phyloP scores from a whole-genome alignment of 2,888 invertebrate species.

The Plebejus anna region DNA sequence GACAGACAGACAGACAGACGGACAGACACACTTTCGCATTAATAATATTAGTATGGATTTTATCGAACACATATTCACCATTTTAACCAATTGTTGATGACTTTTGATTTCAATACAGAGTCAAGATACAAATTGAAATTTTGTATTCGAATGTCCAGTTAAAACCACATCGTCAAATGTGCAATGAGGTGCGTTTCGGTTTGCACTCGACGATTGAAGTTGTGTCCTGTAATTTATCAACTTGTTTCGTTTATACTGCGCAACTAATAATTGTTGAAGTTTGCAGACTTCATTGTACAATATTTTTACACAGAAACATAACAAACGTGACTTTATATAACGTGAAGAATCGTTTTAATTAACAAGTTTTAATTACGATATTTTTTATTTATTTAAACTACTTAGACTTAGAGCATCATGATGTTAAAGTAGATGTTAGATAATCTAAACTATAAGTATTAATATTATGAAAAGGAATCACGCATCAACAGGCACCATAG shows the following conservation, averaged over 20 bases:
- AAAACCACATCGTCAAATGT: background rate
- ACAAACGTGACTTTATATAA: constrained; percentile 31
- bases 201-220: constrained; percentile 51
- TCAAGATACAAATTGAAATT: background rate
- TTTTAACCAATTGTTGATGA: background rate
- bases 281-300: constrained; percentile 33
- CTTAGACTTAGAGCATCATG: too few species aligned
- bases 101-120: background rate
- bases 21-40: too few species aligned
- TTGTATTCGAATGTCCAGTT: background rate
- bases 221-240: constrained; percentile 62
- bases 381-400: too few species aligned
- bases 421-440: too few species aligned
- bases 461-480: too few species aligned
- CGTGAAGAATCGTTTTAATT: constrained; percentile 1
- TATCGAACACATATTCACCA: background rate
- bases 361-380: background rate
- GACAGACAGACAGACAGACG: too few species aligned
- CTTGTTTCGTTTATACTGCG: constrained; percentile 54
- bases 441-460: too few species aligned
- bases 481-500: too few species aligned
- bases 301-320: background rate
- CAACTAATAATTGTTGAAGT: constrained; percentile 59
- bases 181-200: constrained; percentile 39
- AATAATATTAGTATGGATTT: too few species aligned